These are phyloP conservation scores for Pammene aurita DNA, from an alignment of 2,888 invertebrate species.

Conservation along the genomic window DNA sequence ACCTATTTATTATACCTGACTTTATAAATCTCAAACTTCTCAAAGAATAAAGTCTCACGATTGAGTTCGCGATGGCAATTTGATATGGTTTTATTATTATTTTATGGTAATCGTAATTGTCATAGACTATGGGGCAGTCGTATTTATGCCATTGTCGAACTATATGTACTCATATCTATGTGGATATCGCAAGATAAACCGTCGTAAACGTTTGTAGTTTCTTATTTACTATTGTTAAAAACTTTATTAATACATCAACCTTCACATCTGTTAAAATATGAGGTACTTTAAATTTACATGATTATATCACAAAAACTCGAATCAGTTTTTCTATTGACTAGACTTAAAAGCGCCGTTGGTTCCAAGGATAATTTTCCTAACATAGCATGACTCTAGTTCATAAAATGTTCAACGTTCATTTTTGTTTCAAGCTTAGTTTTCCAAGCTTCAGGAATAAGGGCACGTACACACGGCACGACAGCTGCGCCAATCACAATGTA, in stretches of 20 bases:
- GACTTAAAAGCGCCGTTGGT: not conserved
- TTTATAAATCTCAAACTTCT: not conserved
- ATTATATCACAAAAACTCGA: not conserved
- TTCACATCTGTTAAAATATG: slow-evolving; percentile 25
- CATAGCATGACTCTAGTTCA: slow-evolving; percentile 14
- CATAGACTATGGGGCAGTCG: slow-evolving; percentile 70
- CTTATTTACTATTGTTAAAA: slow-evolving; percentile 34
- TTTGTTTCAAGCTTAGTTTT: slow-evolving; percentile 10
- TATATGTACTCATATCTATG: slow-evolving; percentile 34
- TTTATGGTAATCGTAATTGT: slow-evolving; percentile 78
- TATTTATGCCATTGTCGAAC: slow-evolving; percentile 64
- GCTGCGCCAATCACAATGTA: slow-evolving; percentile 83
- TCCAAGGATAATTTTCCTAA: not conserved
- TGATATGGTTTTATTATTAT: slow-evolving; percentile 73
- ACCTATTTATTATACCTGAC: slow-evolving; percentile 8
- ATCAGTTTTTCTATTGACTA: not conserved
- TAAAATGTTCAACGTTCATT: slow-evolving; percentile 15
- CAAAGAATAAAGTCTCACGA: slow-evolving; percentile 47
- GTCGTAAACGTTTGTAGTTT: slow-evolving; percentile 20
- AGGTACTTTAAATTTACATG: not conserved
- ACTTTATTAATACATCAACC: slow-evolving; percentile 29
- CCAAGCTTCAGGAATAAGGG: slow-evolving; percentile 55
- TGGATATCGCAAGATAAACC: slow-evolving; percentile 37
- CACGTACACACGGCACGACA: slow-evolving; percentile 69
- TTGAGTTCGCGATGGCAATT: slow-evolving; percentile 63